Conservation (phyloP, 2,888 invertebrate species). For the Tenthredo distinguenda region DNA sequence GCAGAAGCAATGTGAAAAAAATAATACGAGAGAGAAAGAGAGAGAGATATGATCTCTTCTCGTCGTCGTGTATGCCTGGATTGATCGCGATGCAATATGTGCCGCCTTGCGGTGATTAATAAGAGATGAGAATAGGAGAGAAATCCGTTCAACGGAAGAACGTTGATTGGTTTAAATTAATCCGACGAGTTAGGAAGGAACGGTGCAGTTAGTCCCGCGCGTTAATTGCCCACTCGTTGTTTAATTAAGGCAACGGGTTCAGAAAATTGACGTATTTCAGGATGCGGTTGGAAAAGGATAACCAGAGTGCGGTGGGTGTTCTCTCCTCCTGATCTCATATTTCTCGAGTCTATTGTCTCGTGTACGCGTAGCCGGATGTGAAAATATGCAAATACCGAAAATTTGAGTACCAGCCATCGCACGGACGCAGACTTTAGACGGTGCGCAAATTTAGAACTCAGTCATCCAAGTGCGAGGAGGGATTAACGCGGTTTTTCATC, state of each 20-base stretch:
- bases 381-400: neutral
- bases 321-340: too few relatives aligned
- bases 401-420: neutral
- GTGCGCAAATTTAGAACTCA: constrained; percentile 8
- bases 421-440: neutral
- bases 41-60: neutral
- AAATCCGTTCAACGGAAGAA: constrained; percentile 36
- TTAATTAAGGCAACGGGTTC: neutral
- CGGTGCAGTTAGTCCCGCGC: constrained; percentile 11
- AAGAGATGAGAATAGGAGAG: neutral
- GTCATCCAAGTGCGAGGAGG: neutral
- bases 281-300: neutral
- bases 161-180: constrained; percentile 43
- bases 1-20: neutral
- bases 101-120: neutral
- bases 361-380: neutral
- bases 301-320: neutral
- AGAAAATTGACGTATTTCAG: neutral
- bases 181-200: neutral
- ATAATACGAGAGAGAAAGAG: neutral
- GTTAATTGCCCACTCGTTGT: constrained; percentile 22
- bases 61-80: neutral
- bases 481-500: neutral
- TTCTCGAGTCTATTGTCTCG: too few relatives aligned
- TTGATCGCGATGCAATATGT: neutral